phyloP scores from a whole-genome alignment of 2,113 vertebrate genomes.

The Rhabdomys dilectus region DNA sequence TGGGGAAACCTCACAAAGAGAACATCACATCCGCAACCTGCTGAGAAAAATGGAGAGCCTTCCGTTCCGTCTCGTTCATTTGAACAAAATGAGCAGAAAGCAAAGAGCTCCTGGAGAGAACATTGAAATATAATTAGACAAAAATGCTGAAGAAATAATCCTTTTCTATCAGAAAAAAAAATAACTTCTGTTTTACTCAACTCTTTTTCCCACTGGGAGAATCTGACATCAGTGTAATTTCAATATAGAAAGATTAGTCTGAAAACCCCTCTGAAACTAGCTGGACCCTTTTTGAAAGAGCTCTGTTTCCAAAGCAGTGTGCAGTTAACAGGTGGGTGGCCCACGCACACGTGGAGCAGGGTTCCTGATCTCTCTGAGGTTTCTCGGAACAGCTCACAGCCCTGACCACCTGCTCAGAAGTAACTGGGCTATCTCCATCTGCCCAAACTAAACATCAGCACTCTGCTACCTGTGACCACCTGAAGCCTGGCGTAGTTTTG shows the following conservation, averaged over 20 bases:
- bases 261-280: slow-evolving; percentile 17
- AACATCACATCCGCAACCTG: neutral
- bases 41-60: slow-evolving; percentile 28
- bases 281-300: neutral
- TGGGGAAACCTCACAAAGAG: neutral
- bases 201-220: slow-evolving; percentile 37
- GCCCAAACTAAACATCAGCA: neutral
- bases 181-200: slow-evolving; percentile 46
- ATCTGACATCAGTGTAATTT: neutral
- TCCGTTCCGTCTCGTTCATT: neutral
- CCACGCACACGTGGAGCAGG: neutral
- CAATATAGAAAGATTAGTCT: neutral
- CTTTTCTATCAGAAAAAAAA: slow-evolving; percentile 65
- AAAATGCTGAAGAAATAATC: neutral
- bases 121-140: slow-evolving; percentile 27
- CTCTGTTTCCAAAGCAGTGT: neutral
- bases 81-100: slow-evolving; percentile 16
- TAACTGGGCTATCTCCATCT: neutral
- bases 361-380: neutral
- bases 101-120: slow-evolving; percentile 24
- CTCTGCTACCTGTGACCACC: neutral
- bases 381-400: neutral
- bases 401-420: slow-evolving; percentile 45
- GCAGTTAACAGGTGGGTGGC: neutral
- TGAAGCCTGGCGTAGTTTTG: neutral